phyloP scores from a whole-genome alignment of 2,888 invertebrate genomes.

The Nomada fucata region DNA sequence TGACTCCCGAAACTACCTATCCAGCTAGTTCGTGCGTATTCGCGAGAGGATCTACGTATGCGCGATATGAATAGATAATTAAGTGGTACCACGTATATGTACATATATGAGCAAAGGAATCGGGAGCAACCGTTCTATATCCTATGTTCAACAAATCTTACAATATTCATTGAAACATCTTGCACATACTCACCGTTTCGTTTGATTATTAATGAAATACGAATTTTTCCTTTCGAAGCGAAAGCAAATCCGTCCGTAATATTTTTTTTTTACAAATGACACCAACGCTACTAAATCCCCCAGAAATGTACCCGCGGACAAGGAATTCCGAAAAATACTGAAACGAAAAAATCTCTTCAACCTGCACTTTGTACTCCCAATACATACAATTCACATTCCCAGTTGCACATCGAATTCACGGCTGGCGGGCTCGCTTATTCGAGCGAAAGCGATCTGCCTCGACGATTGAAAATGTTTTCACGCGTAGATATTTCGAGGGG shows the following conservation, averaged over 20 bases:
- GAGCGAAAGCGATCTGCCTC: neutral
- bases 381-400: neutral
- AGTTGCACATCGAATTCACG: neutral
- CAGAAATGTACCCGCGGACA: too few relatives aligned
- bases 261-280: too few relatives aligned
- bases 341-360: neutral
- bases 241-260: too few relatives aligned
- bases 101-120: slow-evolving; percentile 34
- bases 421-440: neutral
- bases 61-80: slow-evolving; percentile 43
- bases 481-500: slow-evolving; percentile 33
- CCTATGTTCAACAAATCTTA: slow-evolving; percentile 1
- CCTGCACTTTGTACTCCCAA: neutral
- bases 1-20: slow-evolving; percentile 24
- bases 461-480: slow-evolving; percentile 46
- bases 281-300: too few relatives aligned
- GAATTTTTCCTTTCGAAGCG: neutral
- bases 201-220: neutral
- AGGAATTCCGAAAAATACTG: too few relatives aligned
- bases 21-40: slow-evolving; percentile 34
- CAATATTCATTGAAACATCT: neutral
- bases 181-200: neutral
- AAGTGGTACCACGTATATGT: slow-evolving; percentile 23
- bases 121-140: neutral
- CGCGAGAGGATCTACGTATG: slow-evolving; percentile 8